Conservation (phyloP, 2,888 invertebrate species). For the Salpingus planirostris region DNA sequence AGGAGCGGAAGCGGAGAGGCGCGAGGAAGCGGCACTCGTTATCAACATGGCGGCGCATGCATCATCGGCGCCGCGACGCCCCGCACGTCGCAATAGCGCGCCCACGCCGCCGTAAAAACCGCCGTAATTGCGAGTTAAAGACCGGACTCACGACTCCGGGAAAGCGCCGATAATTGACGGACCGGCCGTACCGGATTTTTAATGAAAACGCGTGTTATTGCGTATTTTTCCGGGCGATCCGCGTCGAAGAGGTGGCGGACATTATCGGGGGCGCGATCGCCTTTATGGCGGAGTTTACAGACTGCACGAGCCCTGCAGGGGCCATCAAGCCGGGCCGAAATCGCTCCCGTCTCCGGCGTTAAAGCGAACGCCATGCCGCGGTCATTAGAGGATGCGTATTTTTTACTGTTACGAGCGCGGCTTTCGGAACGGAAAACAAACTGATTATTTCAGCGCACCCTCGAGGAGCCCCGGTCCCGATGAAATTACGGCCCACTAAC, state of each 20-base stretch:
- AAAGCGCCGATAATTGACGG: too few relatives aligned
- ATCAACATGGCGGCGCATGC: constrained; percentile 22
- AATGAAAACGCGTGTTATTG: too few relatives aligned
- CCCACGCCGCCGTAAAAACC: too few relatives aligned
- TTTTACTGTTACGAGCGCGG: constrained; percentile 21
- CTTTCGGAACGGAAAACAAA: constrained; percentile 6
- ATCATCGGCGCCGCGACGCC: too few relatives aligned
- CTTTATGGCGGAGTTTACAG: constrained; percentile 29
- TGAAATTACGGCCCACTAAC: constrained; percentile 8
- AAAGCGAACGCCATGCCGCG: constrained; percentile 26
- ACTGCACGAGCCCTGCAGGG: constrained; percentile 30
- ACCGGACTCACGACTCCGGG: too few relatives aligned
- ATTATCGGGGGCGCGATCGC: constrained; percentile 28
- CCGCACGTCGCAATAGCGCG: too few relatives aligned
- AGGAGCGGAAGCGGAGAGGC: constrained; percentile 26
- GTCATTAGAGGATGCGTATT: constrained; percentile 28
- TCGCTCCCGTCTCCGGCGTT: constrained; percentile 24
- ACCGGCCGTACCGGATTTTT: too few relatives aligned
- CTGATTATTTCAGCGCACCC: constrained; percentile 11
- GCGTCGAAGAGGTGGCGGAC: constrained; percentile 12
- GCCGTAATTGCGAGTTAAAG: too few relatives aligned
- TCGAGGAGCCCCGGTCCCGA: constrained; percentile 8
- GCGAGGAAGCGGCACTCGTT: constrained; percentile 28
- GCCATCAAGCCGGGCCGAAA: constrained; percentile 29
- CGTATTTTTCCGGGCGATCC: too few relatives aligned